Conservation (phyloP, 2,888 invertebrate genomes). For the Orchesellides sinensis region DNA sequence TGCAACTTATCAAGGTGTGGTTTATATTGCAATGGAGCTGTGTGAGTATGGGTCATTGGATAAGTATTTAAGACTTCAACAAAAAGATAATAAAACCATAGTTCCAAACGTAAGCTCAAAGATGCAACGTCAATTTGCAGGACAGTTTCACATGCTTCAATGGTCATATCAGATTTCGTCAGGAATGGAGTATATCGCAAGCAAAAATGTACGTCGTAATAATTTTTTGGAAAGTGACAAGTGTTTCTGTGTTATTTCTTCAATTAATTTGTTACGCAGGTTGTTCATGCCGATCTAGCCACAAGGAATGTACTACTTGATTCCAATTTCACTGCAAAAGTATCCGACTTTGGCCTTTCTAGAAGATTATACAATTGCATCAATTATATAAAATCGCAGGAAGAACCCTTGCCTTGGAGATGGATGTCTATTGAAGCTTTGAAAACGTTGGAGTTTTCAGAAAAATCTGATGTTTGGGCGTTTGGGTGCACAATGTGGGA, state of each 20-base stretch:
- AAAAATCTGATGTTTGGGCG: conserved; percentile 27
- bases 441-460: no score
- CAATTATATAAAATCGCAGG: no score
- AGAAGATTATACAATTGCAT: background rate
- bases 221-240: background rate
- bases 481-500: conserved; percentile 15
- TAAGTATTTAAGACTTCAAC: no score
- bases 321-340: background rate
- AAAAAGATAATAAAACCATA: no score
- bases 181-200: conserved; percentile 22
- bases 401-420: no score
- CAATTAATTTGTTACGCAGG: background rate
- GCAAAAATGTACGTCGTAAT: background rate
- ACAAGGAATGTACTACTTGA: conserved; percentile 15
- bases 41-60: no score
- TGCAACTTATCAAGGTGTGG: no score
- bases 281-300: conserved; percentile 27
- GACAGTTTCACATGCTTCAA: no score
- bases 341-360: conserved; percentile 35
- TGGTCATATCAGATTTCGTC: conserved; percentile 16
- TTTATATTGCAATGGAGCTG: no score
- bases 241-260: background rate
- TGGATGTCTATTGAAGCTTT: no score
- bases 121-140: no score
- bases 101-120: no score